A percentile compares a stretch with the other conserved stretches of the same genome.
These are phyloP conservation scores for Chascanopsetta lugubris DNA, from an alignment of 2,113 vertebrate genomes.

Conservation along the genomic window DNA sequence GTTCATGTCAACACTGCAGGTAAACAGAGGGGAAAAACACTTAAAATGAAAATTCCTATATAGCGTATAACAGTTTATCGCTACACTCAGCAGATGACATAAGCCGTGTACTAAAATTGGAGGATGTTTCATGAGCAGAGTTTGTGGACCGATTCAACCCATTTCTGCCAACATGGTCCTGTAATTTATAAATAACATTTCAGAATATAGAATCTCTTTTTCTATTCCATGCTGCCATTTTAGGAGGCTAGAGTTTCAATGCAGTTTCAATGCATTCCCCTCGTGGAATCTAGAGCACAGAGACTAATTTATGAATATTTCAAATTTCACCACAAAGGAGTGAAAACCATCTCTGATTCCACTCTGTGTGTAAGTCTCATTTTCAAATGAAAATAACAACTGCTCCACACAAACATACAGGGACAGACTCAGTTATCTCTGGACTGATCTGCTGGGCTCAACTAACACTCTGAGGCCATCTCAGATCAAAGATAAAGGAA, in stretches of 20 bases:
- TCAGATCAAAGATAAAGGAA: constrained; percentile 64
- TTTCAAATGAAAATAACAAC: constrained; percentile 37
- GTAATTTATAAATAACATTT: constrained; percentile 59
- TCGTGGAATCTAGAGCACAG: constrained; percentile 21
- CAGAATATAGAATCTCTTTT: constrained; percentile 29
- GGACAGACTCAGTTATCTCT: neutral
- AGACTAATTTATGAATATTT: constrained; percentile 75
- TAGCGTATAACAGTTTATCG: constrained; percentile 23
- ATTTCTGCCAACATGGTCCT: constrained; percentile 32
- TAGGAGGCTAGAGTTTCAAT: constrained; percentile 40
- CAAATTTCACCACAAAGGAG: constrained; percentile 56
- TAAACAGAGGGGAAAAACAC: too few species aligned
- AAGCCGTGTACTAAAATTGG: neutral
- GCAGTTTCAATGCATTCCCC: constrained; percentile 56
- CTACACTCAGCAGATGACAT: neutral
- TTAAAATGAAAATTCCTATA: constrained; percentile 2
- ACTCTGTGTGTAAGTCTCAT: constrained; percentile 47
- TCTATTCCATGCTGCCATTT: constrained; percentile 60
- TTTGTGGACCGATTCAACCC: constrained; percentile 29
- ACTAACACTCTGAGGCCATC: constrained; percentile 43
- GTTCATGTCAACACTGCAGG: neutral
- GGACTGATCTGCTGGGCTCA: constrained; percentile 45
- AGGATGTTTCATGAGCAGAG: constrained; percentile 17
- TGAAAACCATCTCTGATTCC: constrained; percentile 63
- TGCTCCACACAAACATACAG: constrained; percentile 9